These are phyloP conservation scores for Thamnophis elegans DNA, from an alignment of 2,797 vertebrate genomes.

Conservation along the genomic window DNA sequence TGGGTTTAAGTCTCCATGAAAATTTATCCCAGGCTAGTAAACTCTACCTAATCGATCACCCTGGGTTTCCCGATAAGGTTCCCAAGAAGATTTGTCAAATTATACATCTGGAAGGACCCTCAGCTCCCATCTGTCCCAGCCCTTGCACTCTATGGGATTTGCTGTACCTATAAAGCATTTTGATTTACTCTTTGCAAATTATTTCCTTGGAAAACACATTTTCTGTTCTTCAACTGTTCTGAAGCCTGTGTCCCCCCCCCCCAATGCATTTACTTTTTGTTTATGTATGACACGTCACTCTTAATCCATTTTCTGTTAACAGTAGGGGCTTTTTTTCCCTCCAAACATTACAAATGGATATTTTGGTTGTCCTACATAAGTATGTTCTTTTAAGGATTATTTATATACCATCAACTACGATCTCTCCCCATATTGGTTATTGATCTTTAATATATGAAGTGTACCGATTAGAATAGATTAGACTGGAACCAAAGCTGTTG, in stretches of 20 bases:
- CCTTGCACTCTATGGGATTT: not conserved
- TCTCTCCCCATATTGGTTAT: not conserved
- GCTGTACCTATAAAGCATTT: constrained; percentile 8
- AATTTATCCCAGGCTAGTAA: too few relatives aligned
- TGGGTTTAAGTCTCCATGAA: too few relatives aligned
- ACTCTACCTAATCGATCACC: too few relatives aligned
- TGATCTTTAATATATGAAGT: not conserved
- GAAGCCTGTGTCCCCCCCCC: not conserved
- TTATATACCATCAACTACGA: not conserved
- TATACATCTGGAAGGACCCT: constrained; percentile 22
- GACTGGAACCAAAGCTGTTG: not conserved
- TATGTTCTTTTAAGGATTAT: not conserved
- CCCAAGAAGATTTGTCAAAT: constrained; percentile 11
- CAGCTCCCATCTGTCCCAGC: constrained; percentile 12
- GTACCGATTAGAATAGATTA: not conserved
- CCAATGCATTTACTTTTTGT: not conserved
- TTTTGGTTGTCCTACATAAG: not conserved
- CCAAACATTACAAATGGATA: not conserved
- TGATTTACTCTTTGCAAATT: not conserved
- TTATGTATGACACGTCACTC: too few relatives aligned
- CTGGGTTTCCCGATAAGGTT: not conserved
- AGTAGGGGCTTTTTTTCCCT: not conserved
- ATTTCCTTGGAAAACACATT: not conserved
- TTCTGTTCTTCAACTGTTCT: not conserved
- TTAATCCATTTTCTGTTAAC: not conserved